These are phyloP conservation scores for Hypselothyrea guttata DNA, from an alignment of 2,888 invertebrate genomes.

Conservation along the genomic window DNA sequence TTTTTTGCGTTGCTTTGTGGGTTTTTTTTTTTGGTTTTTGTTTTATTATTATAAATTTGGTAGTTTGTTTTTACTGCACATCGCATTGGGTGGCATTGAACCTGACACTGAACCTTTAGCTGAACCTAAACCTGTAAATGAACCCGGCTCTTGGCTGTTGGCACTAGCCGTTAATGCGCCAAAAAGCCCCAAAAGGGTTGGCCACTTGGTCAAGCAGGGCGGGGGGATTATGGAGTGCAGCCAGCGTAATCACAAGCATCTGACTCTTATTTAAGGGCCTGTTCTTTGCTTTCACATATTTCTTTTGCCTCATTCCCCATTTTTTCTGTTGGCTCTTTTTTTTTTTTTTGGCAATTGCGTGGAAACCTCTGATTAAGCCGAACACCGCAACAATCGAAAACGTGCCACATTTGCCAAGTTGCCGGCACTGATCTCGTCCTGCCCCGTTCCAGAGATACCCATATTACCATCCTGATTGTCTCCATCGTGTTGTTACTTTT, in stretches of 20 bases:
- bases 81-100: conserved; percentile 71
- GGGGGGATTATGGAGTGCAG: no score
- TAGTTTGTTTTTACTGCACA: conserved; percentile 64
- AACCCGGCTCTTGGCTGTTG: conserved; percentile 15
- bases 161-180: conserved; percentile 68
- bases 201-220: conserved; percentile 1
- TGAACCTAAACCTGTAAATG: conserved; percentile 8
- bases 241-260: conserved; percentile 36
- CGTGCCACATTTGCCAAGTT: conserved; percentile 72
- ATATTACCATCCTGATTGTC: conserved; percentile 56
- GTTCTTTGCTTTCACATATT: conserved; percentile 67
- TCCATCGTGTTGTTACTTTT: conserved; percentile 52
- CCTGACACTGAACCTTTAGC: conserved; percentile 20
- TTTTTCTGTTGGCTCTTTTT: conserved; percentile 12
- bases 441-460: conserved; percentile 22
- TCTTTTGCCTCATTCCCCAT: conserved; percentile 8
- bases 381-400: conserved; percentile 68
- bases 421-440: not conserved
- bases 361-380: conserved; percentile 71
- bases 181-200: conserved; percentile 57
- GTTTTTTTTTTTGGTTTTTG: conserved; percentile 14
- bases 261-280: conserved; percentile 64
- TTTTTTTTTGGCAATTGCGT: conserved; percentile 63
- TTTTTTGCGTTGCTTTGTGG: conserved; percentile 36
- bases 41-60: conserved; percentile 54